Evolutionary conservation across 1,140 invertebrate genomes (phyloP).

Genomic region (Oppia nitens): DNA sequence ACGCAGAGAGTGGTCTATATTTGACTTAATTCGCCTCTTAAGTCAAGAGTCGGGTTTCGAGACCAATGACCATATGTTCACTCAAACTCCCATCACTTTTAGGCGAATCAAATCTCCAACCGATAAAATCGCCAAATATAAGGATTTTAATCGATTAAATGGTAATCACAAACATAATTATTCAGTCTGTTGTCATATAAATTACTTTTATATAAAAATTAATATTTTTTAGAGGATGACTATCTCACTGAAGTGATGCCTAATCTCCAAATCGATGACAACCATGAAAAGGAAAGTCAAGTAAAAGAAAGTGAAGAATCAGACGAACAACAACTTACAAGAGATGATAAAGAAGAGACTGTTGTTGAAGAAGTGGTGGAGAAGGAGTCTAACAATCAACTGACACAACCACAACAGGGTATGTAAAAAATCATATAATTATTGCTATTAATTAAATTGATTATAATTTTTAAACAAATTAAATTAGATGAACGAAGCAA

Average conservation of each 20-base stretch:
- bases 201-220: too few species aligned
- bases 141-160: not conserved
- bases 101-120: constrained; percentile 3
- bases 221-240: too few species aligned
- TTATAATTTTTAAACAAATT: not conserved
- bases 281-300: not conserved
- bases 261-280: not conserved
- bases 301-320: not conserved
- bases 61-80: constrained; percentile 2
- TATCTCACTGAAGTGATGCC: not conserved
- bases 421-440: too few species aligned
- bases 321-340: not conserved
- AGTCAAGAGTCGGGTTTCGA: not conserved
- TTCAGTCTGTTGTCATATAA: too few species aligned
- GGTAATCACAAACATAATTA: not conserved
- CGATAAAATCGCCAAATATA: not conserved
- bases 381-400: too few species aligned
- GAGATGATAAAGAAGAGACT: not conserved
- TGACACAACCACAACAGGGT: not conserved
- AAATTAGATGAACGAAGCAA: not conserved
- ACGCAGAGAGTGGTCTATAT: constrained; percentile 7
- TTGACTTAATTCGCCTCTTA: constrained; percentile 5
- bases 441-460: not conserved
- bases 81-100: constrained; percentile 7
- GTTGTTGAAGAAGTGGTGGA: not conserved